Percentiles rank a stretch among this genome's conserved stretches.
phyloP scores from a whole-genome alignment of 2,797 vertebrate genomes.

The Melanotaenia pygmaea region DNA sequence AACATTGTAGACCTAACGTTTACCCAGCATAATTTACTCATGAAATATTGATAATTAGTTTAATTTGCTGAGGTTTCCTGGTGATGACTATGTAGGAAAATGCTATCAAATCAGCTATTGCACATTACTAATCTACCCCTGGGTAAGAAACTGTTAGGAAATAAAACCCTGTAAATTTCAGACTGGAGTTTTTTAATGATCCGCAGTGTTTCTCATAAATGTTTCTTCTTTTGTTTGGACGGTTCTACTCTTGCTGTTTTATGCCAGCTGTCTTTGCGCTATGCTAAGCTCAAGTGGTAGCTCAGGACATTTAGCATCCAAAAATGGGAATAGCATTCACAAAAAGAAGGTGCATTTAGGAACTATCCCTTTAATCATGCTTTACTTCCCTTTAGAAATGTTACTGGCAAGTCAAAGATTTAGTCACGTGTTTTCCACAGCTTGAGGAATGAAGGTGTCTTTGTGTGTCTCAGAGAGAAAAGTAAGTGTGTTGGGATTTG shows the following conservation, averaged over 20 bases:
- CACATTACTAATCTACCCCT: neutral
- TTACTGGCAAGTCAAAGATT: constrained; percentile 45
- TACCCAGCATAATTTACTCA: too few relatives aligned
- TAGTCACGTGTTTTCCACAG: constrained; percentile 45
- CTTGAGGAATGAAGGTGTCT: constrained; percentile 24
- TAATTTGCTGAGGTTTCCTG: neutral
- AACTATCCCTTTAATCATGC: neutral
- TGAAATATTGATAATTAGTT: neutral
- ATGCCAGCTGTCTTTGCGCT: constrained; percentile 2
- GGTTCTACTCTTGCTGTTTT: neutral
- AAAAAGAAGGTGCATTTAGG: neutral
- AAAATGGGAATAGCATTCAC: neutral
- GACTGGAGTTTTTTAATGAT: neutral
- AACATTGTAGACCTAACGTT: too few relatives aligned
- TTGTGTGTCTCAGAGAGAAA: constrained; percentile 7
- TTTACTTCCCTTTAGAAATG: constrained; percentile 20
- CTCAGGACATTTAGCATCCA: too few relatives aligned
- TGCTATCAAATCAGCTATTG: neutral
- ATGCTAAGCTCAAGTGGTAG: neutral
- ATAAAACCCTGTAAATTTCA: neutral
- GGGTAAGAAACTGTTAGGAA: neutral
- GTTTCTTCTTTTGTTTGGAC: neutral
- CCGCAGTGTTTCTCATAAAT: neutral
- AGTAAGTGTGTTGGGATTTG: constrained; percentile 1
- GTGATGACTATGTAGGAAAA: neutral